Evolutionary conservation across 1,140 invertebrate genomes (phyloP), one percentile per base, ranked within the genome.

Genomic region (Heliconius eleuchia): DNA sequence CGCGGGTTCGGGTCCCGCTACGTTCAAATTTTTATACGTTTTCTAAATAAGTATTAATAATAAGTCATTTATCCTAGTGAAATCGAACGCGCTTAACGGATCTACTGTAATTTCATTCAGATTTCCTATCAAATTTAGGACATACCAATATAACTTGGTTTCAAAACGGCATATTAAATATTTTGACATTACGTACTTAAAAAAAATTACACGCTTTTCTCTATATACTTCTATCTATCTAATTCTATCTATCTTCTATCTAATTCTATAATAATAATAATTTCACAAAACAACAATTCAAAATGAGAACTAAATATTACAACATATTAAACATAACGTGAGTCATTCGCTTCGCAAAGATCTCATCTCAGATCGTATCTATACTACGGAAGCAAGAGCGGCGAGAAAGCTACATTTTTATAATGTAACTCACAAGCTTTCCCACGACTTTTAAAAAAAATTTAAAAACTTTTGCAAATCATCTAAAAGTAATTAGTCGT

Each of bases 391-490:
- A 92, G 91, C 91, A 74, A 73, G 81, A 75, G 76, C 84, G 84
- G 84, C 89, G 89, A 88, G 91, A 93, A 90, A 93, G 91, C 85
- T 86, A 82, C 82, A 91, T 93, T 92, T 93, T 93, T 93, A 89
- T 83, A 79, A 79, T 85, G 84, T 87, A 91, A 88, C 83, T 91
- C 88, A 91, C 86, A 74, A 50, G 50, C 23, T 18, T 93, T 92
- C 91, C 88, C 91, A 93, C 91, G 90, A 73, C 84, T 57, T 57
- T 57, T 23, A 19, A 23, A 57, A 57, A 19, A 57, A 23, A 13
- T 18, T 16, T 16, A 60, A 71, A 74, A 77, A 23, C 23, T 30
- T 52, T 27, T 66, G 46, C 37, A 73, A 74, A n/a, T 74, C 73
- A 74, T 74, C 23, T 74, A 55, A 34, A 42, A 71, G n/a, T 70